phyloP scores from a whole-genome alignment of 2,113 vertebrate genomes.

The Lathamus discolor region DNA sequence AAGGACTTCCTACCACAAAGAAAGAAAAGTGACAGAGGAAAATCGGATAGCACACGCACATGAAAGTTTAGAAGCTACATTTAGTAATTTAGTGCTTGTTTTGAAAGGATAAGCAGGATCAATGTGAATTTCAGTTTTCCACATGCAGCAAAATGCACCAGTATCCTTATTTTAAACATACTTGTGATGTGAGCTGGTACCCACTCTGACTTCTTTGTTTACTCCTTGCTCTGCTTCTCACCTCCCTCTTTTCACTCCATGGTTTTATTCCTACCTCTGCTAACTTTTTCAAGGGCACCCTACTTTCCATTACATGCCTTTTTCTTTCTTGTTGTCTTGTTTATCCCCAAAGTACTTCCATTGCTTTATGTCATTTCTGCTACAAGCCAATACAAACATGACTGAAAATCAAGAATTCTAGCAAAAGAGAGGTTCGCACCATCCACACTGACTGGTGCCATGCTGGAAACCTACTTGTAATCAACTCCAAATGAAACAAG shows the following conservation, averaged over 20 bases:
- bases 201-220: not conserved
- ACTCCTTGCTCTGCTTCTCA: not conserved
- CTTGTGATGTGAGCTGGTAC: not conserved
- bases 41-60: not conserved
- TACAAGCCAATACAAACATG: not conserved
- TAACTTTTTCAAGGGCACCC: not conserved
- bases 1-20: not conserved
- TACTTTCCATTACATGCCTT: not conserved
- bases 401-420: not conserved
- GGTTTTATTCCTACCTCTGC: not conserved
- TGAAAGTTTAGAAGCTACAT: not conserved
- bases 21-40: not conserved
- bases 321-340: not conserved
- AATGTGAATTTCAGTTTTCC: not conserved
- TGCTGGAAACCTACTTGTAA: not conserved
- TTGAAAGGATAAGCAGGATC: not conserved
- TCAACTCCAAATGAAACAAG: not conserved
- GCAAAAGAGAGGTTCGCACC: not conserved
- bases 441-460: not conserved
- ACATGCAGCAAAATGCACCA: not conserved
- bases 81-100: not conserved
- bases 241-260: not conserved
- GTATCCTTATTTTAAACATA: not conserved
- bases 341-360: not conserved
- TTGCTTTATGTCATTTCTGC: not conserved